phyloP scores from a whole-genome alignment of 2,888 invertebrate species.

The Dryadula phaetusa region DNA sequence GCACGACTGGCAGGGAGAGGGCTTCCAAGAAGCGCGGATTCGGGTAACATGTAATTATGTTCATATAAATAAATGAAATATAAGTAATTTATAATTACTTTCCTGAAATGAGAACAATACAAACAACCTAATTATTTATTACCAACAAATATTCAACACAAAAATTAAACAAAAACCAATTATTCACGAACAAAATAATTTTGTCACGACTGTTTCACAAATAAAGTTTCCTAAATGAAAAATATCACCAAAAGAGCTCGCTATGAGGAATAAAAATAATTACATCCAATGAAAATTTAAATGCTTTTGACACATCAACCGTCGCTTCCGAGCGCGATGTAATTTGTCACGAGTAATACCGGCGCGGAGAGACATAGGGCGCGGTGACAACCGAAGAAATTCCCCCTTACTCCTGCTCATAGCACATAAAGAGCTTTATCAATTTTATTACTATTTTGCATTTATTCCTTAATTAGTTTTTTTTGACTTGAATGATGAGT shows the following conservation, averaged over 20 bases:
- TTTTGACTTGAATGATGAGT: too few species aligned
- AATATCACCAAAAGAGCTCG: constrained; percentile 14
- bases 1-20: too few species aligned
- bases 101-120: too few species aligned
- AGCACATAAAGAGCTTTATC: constrained; percentile 36
- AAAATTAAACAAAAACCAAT: neutral
- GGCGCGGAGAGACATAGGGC: constrained; percentile 60
- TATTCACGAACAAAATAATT: neutral
- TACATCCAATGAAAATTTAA: constrained; percentile 46
- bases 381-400: constrained; percentile 68
- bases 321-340: constrained; percentile 53
- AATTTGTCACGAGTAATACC: constrained; percentile 70
- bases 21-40: too few species aligned
- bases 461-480: neutral
- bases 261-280: constrained; percentile 29
- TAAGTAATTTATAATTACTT: too few species aligned
- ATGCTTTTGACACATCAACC: constrained; percentile 52
- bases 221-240: constrained; percentile 19
- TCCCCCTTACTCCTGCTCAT: constrained; percentile 54
- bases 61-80: too few species aligned
- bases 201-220: constrained; percentile 11
- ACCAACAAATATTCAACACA: neutral
- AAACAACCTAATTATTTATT: neutral
- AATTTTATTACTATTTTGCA: neutral
- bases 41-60: too few species aligned